Evolutionary conservation across 1,140 invertebrate genomes (phyloP).

Genomic region (Nymphalis io): DNA sequence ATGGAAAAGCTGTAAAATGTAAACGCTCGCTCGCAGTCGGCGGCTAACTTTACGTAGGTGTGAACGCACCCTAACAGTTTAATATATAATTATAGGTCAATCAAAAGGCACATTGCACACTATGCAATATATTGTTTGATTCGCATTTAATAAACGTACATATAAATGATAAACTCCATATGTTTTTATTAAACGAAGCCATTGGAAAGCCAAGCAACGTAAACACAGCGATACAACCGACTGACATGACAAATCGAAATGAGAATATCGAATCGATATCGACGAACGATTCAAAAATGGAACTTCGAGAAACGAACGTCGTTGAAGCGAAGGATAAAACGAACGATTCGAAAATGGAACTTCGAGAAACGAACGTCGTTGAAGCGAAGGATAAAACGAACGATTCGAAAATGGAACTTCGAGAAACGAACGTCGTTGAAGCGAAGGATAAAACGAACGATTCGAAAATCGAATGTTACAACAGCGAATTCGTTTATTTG

Average conservation of each 20-base stretch:
- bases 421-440: background rate
- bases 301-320: too few species aligned
- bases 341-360: constrained; percentile 1
- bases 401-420: background rate
- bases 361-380: too few species aligned
- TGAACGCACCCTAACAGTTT: background rate
- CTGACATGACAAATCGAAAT: too few species aligned
- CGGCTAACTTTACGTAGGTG: background rate
- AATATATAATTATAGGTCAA: constrained; percentile 7
- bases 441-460: background rate
- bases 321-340: too few species aligned
- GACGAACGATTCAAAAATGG: background rate
- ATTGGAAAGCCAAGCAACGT: too few species aligned
- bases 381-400: too few species aligned
- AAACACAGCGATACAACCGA: too few species aligned
- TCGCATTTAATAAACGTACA: background rate
- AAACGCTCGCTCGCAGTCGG: too few species aligned
- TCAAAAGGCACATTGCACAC: constrained; percentile 15
- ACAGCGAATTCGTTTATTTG: constrained; percentile 38
- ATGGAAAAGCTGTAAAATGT: too few species aligned
- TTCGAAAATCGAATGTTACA: background rate
- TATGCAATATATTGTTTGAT: constrained; percentile 23
- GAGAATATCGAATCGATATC: background rate
- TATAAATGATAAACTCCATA: background rate
- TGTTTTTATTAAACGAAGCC: background rate